phyloP scores from a whole-genome alignment of 2,113 vertebrate genomes.

The Sprattus sprattus region DNA sequence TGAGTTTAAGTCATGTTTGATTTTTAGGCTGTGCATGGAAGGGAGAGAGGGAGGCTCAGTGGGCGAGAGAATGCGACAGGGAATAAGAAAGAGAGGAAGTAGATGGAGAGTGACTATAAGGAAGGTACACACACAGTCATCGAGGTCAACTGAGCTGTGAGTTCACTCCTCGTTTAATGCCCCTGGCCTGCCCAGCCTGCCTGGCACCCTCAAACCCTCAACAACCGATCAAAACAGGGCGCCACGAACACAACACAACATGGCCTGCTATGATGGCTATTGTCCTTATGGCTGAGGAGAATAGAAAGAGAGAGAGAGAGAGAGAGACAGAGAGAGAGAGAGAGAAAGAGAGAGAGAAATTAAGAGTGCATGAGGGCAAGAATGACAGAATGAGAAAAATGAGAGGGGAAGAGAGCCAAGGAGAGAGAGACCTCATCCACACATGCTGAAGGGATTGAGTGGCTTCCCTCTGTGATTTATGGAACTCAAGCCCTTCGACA shows the following conservation, averaged over 20 bases:
- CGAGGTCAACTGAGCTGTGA: background rate
- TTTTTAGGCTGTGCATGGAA: too few species aligned
- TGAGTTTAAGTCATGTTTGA: too few species aligned
- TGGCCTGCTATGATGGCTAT: background rate
- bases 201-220: background rate
- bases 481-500: slow-evolving; percentile 54
- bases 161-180: background rate
- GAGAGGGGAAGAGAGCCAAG: background rate
- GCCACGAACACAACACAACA: background rate
- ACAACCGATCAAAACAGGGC: background rate
- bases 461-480: slow-evolving; percentile 50
- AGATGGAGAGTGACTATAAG: background rate
- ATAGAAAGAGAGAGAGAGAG: slow-evolving; percentile 18
- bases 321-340: slow-evolving; percentile 27
- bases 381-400: slow-evolving; percentile 34
- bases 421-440: slow-evolving; percentile 40
- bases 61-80: background rate
- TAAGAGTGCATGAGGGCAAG: slow-evolving; percentile 31
- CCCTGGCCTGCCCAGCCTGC: background rate
- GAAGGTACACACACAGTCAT: background rate
- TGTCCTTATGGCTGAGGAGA: slow-evolving; percentile 9
- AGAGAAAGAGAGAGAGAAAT: slow-evolving; percentile 27
- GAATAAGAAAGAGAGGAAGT: background rate
- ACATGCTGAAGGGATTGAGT: slow-evolving; percentile 47
- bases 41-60: slow-evolving; percentile 17